Conservation (phyloP, 2,113 vertebrate species). For the Clinocottus analis region DNA sequence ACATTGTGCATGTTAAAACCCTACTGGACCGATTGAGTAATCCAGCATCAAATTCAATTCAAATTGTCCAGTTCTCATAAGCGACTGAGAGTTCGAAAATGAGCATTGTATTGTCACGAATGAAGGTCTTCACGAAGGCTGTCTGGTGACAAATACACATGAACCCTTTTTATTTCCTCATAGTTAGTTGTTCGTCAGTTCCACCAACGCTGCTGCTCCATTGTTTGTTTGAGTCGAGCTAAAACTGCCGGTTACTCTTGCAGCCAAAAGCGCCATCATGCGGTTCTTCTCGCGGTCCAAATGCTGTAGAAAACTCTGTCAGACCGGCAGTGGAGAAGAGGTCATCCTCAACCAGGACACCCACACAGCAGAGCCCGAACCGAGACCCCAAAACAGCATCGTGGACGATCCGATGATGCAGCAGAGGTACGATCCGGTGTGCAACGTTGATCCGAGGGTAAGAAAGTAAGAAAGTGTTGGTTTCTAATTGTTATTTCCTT, state of each 20-base stretch:
- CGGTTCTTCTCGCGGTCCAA: constrained; percentile 4
- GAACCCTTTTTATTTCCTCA: neutral
- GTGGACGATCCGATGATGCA: neutral
- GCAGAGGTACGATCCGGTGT: constrained; percentile 1
- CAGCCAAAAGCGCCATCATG: neutral
- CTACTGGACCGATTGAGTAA: neutral
- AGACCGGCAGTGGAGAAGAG: neutral
- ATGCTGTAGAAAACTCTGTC: constrained; percentile 49
- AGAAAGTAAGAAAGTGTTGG: too few relatives aligned
- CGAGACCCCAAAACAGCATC: neutral
- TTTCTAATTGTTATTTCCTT: neutral
- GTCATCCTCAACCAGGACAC: neutral
- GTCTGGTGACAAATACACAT: neutral
- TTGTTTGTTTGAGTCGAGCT: neutral
- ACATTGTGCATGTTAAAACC: neutral
- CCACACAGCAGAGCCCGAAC: neutral
- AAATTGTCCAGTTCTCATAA: too few relatives aligned
- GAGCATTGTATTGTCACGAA: too few relatives aligned
- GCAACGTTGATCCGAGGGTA: neutral
- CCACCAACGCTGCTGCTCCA: neutral
- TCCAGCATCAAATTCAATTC: too few relatives aligned
- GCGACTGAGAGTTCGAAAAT: too few relatives aligned
- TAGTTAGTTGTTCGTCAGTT: too few relatives aligned
- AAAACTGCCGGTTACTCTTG: neutral
- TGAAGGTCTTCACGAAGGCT: neutral